A percentile compares a stretch with the other conserved stretches of the same genome.
Conservation (phyloP, 2,797 vertebrate genomes). For the Centroberyx gerrardi region DNA sequence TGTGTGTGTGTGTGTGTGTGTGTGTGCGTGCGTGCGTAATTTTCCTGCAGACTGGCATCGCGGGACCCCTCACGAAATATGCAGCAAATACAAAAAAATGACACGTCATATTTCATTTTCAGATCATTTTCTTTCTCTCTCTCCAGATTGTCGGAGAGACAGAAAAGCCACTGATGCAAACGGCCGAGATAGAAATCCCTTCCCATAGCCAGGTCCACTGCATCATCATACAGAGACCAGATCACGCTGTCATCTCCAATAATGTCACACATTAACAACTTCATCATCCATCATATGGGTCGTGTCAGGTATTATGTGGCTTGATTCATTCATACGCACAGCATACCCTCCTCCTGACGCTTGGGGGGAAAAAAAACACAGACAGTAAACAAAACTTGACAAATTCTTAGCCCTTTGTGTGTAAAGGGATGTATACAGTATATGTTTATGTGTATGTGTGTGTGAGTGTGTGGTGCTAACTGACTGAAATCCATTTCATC, state of each 20-base stretch:
- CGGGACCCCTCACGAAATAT: constrained; percentile 52
- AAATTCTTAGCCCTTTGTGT: too few species aligned
- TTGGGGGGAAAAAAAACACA: constrained; percentile 7
- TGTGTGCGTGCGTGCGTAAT: constrained; percentile 22
- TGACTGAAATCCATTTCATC: neutral
- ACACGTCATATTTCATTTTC: constrained; percentile 64
- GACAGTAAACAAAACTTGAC: neutral
- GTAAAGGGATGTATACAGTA: too few species aligned
- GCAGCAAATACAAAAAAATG: constrained; percentile 60
- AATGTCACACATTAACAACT: constrained; percentile 75
- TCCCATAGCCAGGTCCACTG: constrained; percentile 37
- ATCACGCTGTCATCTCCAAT: constrained; percentile 73
- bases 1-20: constrained; percentile 14
- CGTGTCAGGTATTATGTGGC: constrained; percentile 67
- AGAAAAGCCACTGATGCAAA: constrained; percentile 56
- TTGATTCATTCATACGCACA: constrained; percentile 61
- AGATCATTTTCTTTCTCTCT: constrained; percentile 49
- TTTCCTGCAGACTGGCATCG: constrained; percentile 47
- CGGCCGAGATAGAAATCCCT: constrained; percentile 37
- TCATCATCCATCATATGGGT: constrained; percentile 73
- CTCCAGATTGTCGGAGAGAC: constrained; percentile 41
- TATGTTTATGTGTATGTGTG: neutral
- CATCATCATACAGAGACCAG: constrained; percentile 62
- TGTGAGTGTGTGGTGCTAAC: neutral
- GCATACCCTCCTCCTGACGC: constrained; percentile 19